A percentile compares a stretch with the other conserved stretches of the same genome.
Conservation (phyloP, 2,113 vertebrate genomes). For the Lepidothrix coronata region DNA sequence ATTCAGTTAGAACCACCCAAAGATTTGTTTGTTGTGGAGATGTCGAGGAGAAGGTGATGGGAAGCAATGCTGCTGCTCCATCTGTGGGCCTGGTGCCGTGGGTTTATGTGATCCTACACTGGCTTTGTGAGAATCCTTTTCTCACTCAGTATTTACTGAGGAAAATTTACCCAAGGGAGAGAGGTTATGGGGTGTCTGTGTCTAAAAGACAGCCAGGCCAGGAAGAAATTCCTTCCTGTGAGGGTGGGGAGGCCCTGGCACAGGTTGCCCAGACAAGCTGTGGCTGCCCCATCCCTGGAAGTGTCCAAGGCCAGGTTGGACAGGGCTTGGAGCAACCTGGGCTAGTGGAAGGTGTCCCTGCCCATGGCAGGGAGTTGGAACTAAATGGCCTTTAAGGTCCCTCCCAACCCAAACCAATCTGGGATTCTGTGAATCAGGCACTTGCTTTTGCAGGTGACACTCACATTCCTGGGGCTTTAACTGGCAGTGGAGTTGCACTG, state of each 20-base stretch:
- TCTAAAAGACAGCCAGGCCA: background rate
- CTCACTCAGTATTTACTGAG: background rate
- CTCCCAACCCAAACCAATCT: background rate
- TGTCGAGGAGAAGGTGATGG: background rate
- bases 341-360: background rate
- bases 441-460: background rate
- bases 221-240: background rate
- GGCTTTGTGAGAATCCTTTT: background rate
- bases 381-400: background rate
- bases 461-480: background rate
- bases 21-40: background rate
- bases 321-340: fast-evolving
- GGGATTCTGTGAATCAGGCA: background rate
- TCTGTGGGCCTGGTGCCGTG: background rate
- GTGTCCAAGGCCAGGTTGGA: background rate
- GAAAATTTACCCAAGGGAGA: background rate
- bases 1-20: background rate
- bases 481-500: background rate
- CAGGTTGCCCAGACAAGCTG: background rate
- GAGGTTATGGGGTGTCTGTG: background rate
- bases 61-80: background rate
- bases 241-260: background rate
- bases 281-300: background rate
- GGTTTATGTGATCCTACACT: background rate
- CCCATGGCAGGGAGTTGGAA: background rate